Percentiles rank a stretch among this genome's conserved stretches.
Conservation (phyloP, 2,113 vertebrate species). For the Cricetomys ansorgei region DNA sequence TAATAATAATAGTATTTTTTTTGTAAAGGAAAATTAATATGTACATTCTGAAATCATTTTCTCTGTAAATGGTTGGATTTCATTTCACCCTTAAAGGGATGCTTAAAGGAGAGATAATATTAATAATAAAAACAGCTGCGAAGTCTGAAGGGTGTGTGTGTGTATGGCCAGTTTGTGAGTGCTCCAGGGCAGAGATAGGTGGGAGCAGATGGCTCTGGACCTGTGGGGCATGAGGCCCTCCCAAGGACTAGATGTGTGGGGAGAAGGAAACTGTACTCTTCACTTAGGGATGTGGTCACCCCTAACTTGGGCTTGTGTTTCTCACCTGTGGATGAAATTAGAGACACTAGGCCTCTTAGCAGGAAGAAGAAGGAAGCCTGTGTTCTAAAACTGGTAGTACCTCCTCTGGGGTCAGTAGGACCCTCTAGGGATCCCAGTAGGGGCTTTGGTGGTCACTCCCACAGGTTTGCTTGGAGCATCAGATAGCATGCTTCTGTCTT, state of each 20-base stretch:
- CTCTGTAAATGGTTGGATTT: slow-evolving; percentile 93
- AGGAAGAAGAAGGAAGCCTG: neutral
- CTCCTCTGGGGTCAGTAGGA: too few relatives aligned
- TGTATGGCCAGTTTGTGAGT: slow-evolving; percentile 44
- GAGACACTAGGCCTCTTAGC: accelerated
- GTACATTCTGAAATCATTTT: slow-evolving; percentile 92
- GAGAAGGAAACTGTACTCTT: neutral
- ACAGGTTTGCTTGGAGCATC: neutral
- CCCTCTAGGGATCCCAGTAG: neutral
- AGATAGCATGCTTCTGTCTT: neutral
- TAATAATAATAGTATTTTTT: slow-evolving; percentile 83
- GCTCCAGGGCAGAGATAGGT: neutral
- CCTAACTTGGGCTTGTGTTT: neutral
- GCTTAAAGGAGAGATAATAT: slow-evolving; percentile 89
- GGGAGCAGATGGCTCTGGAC: neutral
- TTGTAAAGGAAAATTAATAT: slow-evolving; percentile 89
- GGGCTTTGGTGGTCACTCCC: neutral
- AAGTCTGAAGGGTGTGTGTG: slow-evolving; percentile 74
- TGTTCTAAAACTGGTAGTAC: neutral
- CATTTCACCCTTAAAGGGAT: slow-evolving; percentile 93
- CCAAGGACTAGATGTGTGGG: neutral
- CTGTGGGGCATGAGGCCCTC: neutral
- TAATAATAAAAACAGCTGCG: slow-evolving; percentile 85
- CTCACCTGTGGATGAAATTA: neutral
- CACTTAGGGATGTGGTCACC: neutral